Conservation (phyloP, 2,113 vertebrate species). For the Agelaius phoeniceus region DNA sequence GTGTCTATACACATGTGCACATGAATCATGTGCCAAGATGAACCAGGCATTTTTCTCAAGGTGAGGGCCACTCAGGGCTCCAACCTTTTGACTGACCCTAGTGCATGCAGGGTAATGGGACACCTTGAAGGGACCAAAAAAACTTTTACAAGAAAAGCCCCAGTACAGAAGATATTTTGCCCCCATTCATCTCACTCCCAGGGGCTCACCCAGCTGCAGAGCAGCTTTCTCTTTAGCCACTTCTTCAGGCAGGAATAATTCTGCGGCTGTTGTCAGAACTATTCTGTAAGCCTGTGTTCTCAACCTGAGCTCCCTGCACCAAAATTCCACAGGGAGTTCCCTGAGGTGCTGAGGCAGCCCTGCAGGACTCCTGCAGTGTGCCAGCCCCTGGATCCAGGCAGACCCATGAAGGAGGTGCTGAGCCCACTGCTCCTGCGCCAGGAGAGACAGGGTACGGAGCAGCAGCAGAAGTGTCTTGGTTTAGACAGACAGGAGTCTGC, state of each 20-base stretch:
- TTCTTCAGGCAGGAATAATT: not conserved
- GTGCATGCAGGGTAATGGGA: rapidly evolving
- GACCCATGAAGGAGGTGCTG: rapidly evolving
- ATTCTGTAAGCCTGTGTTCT: too few relatives aligned
- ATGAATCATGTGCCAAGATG: rapidly evolving
- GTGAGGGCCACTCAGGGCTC: not conserved
- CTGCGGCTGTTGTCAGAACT: not conserved
- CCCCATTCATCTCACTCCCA: rapidly evolving
- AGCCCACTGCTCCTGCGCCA: too few relatives aligned
- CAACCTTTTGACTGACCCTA: not conserved
- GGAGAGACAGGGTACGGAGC: rapidly evolving
- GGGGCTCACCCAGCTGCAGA: rapidly evolving
- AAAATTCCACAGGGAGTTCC: not conserved
- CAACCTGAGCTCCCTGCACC: too few relatives aligned
- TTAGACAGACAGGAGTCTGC: too few relatives aligned
- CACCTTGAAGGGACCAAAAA: not conserved
- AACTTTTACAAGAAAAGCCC: not conserved
- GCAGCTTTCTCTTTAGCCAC: not conserved
- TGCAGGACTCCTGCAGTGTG: rapidly evolving
- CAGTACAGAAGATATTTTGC: rapidly evolving
- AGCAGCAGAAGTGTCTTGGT: not conserved
- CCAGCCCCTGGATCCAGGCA: not conserved
- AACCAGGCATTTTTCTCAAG: not conserved
- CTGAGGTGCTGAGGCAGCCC: rapidly evolving
- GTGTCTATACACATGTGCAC: rapidly evolving